Evolutionary conservation across 1,140 invertebrate genomes (phyloP).

Genomic region (Drosophila fuyamai): DNA sequence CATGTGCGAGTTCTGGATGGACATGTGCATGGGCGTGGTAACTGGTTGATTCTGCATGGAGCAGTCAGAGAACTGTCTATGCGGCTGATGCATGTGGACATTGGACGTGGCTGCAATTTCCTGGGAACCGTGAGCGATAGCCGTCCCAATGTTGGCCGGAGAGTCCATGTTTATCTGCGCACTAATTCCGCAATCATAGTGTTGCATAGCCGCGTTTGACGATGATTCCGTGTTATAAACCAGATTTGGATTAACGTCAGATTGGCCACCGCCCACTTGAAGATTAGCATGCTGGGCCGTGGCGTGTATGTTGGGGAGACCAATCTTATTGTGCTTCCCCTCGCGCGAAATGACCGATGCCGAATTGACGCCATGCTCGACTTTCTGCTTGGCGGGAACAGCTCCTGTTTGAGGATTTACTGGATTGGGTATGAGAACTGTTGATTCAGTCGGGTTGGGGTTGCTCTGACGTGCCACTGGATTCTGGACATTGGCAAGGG

Average conservation of each 20-base stretch:
- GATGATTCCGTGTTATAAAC: constrained; percentile 60
- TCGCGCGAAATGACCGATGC: constrained; percentile 43
- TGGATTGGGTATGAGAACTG: constrained; percentile 44
- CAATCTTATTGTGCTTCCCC: constrained; percentile 55
- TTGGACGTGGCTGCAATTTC: constrained; percentile 87
- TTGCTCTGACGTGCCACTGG: constrained; percentile 30
- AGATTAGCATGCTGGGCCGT: constrained; percentile 48
- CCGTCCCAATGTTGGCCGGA: constrained; percentile 93
- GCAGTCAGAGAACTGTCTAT: constrained; percentile 87
- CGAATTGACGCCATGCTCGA: constrained; percentile 57
- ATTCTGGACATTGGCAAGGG: constrained; percentile 56
- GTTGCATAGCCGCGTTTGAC: constrained; percentile 90
- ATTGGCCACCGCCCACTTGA: constrained; percentile 50
- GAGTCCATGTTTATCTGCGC: constrained; percentile 94
- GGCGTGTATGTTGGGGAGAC: constrained; percentile 56
- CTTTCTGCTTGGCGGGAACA: constrained; percentile 56
- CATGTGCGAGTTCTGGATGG: constrained; percentile 83
- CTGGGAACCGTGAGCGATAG: constrained; percentile 91
- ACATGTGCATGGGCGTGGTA: constrained; percentile 87
- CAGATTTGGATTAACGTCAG: constrained; percentile 65
- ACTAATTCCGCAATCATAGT: constrained; percentile 92
- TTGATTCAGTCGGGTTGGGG: constrained; percentile 42
- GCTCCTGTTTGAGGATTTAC: constrained; percentile 22
- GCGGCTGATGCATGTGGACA: constrained; percentile 85
- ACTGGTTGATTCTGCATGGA: constrained; percentile 87